Conservation (phyloP, 2,888 invertebrate species). For the Cryptocheilus praepositus region DNA sequence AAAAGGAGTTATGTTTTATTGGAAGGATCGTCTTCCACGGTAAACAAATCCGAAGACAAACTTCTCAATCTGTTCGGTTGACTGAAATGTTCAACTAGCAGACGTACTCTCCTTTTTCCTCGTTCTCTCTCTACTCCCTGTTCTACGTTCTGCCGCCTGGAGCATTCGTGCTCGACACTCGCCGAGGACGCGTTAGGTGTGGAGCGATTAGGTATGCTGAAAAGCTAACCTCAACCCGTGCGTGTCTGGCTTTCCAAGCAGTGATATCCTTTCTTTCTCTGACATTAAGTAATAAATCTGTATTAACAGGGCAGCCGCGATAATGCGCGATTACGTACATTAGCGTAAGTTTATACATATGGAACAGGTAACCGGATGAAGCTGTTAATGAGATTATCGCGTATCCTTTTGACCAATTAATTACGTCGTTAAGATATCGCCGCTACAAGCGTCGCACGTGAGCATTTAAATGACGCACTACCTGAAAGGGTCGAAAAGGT, state of each 20-base stretch:
- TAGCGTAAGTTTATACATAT: slow-evolving; percentile 13
- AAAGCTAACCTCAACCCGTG: slow-evolving; percentile 29
- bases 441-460: background rate
- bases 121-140: no score
- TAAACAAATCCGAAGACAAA: no score
- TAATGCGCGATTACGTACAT: slow-evolving; percentile 25
- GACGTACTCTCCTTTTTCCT: no score
- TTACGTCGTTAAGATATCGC: slow-evolving; percentile 16
- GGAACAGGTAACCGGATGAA: slow-evolving; percentile 3
- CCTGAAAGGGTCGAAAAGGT: background rate
- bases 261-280: slow-evolving; percentile 35
- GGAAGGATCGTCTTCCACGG: no score
- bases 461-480: no score
- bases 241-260: slow-evolving; percentile 28
- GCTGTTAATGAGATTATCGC: slow-evolving; percentile 11
- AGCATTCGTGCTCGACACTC: no score
- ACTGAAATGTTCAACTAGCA: no score
- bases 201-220: slow-evolving; percentile 29
- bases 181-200: slow-evolving; percentile 5
- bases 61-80: no score
- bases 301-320: slow-evolving; percentile 29
- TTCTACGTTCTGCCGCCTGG: no score
- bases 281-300: slow-evolving; percentile 39
- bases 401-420: slow-evolving; percentile 15
- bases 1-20: no score